A percentile compares a stretch with the other conserved stretches of the same genome.
Conservation (phyloP, 2,797 vertebrate species). For the Sebastes miniatus region DNA sequence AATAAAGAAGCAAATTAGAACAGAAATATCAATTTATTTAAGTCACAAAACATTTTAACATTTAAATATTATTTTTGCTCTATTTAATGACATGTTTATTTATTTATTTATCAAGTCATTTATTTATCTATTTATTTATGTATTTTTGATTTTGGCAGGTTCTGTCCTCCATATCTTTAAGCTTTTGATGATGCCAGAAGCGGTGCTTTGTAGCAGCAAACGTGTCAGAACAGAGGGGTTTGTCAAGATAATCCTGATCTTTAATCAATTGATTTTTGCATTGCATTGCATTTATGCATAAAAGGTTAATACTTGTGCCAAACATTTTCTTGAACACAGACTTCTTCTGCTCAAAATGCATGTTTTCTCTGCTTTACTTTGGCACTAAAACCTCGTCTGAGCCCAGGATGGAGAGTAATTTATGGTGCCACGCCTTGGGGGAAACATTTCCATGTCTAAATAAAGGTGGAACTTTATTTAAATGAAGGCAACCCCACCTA, state of each 20-base stretch:
- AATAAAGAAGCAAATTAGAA: too few species aligned
- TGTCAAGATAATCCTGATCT: not conserved
- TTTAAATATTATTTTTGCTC: too few species aligned
- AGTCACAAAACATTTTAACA: too few species aligned
- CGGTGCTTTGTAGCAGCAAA: not conserved
- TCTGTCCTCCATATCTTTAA: not conserved
- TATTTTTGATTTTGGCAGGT: too few species aligned
- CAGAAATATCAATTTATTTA: too few species aligned
- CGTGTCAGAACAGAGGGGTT: not conserved
- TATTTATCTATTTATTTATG: too few species aligned
- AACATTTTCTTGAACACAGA: constrained; percentile 6
- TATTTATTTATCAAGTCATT: too few species aligned
- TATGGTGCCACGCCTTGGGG: constrained; percentile 18
- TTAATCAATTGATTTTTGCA: not conserved
- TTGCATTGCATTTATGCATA: not conserved
- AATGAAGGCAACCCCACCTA: constrained; percentile 48
- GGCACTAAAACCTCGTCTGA: constrained; percentile 1
- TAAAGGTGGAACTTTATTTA: constrained; percentile 62
- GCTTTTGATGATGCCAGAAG: not conserved
- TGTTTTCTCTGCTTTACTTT: constrained; percentile 36
- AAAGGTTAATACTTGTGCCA: not conserved
- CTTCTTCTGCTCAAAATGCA: not conserved
- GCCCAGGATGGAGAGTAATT: constrained; percentile 16
- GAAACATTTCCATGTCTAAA: constrained; percentile 58
- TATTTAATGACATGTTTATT: too few species aligned